Evolutionary conservation across 2,888 invertebrate genomes (phyloP), one percentile per base, ranked within the genome.

Genomic region (Hydropsyche betteni): DNA sequence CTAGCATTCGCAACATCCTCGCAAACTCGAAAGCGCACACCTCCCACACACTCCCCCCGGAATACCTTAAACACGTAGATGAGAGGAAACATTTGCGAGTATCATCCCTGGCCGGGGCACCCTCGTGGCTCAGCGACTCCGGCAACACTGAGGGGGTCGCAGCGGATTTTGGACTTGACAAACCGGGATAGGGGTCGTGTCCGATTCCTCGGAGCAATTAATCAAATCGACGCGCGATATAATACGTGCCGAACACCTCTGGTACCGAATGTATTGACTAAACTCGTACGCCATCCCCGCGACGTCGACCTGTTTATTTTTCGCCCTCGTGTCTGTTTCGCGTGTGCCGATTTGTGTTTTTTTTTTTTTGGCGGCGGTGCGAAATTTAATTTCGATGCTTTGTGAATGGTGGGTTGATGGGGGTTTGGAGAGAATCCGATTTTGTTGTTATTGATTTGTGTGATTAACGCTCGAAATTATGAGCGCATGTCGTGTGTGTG

Each of bases 181-280:
- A 64, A 36, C 64, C 4, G 36, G 64, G 36, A 64, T n/a, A 5
- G 6, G 10, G 64, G 7, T 36, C 64, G 12, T n/a, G 10, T 64
- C 64, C 64, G 34, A 64, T 36, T 10, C 5, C 24, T 33, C 24
- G 14, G 75, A 24, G 69, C 68, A 70, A 78, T 78, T 78, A 77
- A 78, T 78, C 78, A 78, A 74, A 71, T 38, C 68, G 74, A 38
- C 33, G 73, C 64, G 76, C 74, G 73, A 69, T 68, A 79, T 74
- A 79, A 79, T 77, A 76, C 79, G 79, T 16, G 77, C 78, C 78
- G 70, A 69, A 73, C 72, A 52, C 75, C 73, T 76, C 76, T 79
- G 77, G 77, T 79, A 79, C 77, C 64, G 75, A 76, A 73, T 36
- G 58, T 73, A 68, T 69, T 50, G 72, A 72, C 58, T 44, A 72